Evolutionary conservation across 1,140 invertebrate species (phyloP).

Genomic region (Calephelis virginiensis): DNA sequence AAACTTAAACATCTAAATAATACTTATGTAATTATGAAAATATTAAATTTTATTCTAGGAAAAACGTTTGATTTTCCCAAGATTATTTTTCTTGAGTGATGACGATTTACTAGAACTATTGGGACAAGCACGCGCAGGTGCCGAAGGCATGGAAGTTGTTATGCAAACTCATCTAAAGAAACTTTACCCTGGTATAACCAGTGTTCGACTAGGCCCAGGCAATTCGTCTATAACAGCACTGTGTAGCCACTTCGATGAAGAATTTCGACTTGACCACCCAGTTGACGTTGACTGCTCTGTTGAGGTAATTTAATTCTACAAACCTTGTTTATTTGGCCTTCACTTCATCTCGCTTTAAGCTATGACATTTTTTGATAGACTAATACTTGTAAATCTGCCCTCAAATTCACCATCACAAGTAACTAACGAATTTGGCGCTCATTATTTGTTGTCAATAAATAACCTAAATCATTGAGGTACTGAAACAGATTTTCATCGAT

Average conservation of each 20-base stretch:
- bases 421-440: too few relatives aligned
- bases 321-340: too few relatives aligned
- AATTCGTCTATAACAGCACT: conserved; percentile 65
- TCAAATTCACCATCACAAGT: too few relatives aligned
- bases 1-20: too few relatives aligned
- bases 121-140: conserved; percentile 84
- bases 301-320: conserved; percentile 80
- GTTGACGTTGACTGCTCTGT: conserved; percentile 90
- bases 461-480: too few relatives aligned
- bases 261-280: conserved; percentile 86
- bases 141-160: conserved; percentile 87
- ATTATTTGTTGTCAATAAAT: too few relatives aligned
- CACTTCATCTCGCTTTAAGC: too few relatives aligned
- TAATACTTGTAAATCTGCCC: too few relatives aligned
- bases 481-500: too few relatives aligned
- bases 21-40: not conserved
- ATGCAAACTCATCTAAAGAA: conserved; percentile 97
- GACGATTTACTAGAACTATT: conserved; percentile 97
- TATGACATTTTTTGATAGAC: too few relatives aligned
- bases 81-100: conserved; percentile 98
- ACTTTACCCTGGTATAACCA: conserved; percentile 90
- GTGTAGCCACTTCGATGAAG: conserved; percentile 90
- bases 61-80: conserved; percentile 94
- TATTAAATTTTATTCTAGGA: conserved; percentile 81
- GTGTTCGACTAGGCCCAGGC: conserved; percentile 62